phyloP scores from a whole-genome alignment of 2,113 vertebrate genomes.

The Cyprinus carpio region DNA sequence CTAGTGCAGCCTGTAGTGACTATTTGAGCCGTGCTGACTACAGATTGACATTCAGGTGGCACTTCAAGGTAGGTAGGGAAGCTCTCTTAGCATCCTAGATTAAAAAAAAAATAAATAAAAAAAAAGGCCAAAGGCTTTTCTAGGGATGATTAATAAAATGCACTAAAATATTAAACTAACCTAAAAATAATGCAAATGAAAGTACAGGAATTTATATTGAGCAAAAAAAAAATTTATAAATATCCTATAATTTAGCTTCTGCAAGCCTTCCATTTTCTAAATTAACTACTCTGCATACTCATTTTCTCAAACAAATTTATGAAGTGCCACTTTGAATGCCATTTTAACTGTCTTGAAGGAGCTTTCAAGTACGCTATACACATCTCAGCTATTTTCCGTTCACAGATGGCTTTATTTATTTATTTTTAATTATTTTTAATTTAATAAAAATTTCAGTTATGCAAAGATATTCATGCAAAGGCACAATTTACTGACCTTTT shows the following conservation, averaged over 20 bases:
- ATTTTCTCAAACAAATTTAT: not conserved
- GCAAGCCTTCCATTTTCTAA: not conserved
- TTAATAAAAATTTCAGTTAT: too few species aligned
- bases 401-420: not conserved
- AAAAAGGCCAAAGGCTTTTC: too few species aligned
- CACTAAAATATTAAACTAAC: not conserved
- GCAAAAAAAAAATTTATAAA: too few species aligned
- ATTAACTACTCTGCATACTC: not conserved
- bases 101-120: too few species aligned
- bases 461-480: too few species aligned
- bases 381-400: not conserved
- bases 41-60: too few species aligned
- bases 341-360: not conserved
- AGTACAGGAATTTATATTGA: not conserved
- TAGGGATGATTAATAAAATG: not conserved
- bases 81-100: too few species aligned
- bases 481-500: too few species aligned
- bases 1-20: too few species aligned
- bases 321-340: not conserved
- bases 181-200: not conserved
- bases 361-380: not conserved
- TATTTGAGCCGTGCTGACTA: too few species aligned
- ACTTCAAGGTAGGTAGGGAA: too few species aligned
- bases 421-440: too few species aligned
- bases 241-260: not conserved